Evolutionary conservation across 2,888 invertebrate genomes (phyloP).

Genomic region (Pyrocoelia pectoralis): DNA sequence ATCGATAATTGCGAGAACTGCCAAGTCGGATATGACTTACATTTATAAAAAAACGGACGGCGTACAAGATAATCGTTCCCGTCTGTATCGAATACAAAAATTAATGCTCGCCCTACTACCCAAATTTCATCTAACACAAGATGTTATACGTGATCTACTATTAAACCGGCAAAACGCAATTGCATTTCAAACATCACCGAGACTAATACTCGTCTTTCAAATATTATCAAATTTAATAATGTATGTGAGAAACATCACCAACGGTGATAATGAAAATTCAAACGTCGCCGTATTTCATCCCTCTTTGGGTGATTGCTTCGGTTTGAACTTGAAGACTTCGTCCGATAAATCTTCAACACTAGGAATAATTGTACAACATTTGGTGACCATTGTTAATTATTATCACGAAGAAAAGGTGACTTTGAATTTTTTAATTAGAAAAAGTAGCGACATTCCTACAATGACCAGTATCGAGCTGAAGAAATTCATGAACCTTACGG

Average conservation of each 20-base stretch:
- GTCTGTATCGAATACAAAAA: constrained; percentile 74
- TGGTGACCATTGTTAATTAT: constrained; percentile 65
- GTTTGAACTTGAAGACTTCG: constrained; percentile 46
- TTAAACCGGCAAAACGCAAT: constrained; percentile 47
- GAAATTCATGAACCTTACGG: constrained; percentile 58
- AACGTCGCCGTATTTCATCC: constrained; percentile 65
- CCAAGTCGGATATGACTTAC: constrained; percentile 54
- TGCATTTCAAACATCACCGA: constrained; percentile 52
- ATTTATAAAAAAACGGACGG: constrained; percentile 51
- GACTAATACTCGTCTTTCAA: constrained; percentile 64
- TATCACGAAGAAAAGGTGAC: constrained; percentile 63
- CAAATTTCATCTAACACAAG: constrained; percentile 68
- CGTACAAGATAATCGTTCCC: constrained; percentile 64
- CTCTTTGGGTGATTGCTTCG: constrained; percentile 57
- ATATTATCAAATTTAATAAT: constrained; percentile 76
- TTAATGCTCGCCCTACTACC: constrained; percentile 79
- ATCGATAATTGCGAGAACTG: constrained; percentile 54
- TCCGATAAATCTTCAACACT: constrained; percentile 60
- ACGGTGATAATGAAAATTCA: constrained; percentile 64
- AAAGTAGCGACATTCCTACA: constrained; percentile 62
- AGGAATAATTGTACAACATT: constrained; percentile 64
- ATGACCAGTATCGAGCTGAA: constrained; percentile 67
- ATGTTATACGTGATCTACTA: constrained; percentile 53
- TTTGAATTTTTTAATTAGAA: constrained; percentile 61
- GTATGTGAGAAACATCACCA: constrained; percentile 73